Evolutionary conservation across 2,888 invertebrate genomes (phyloP).

Genomic region (Plutella xylostella): DNA sequence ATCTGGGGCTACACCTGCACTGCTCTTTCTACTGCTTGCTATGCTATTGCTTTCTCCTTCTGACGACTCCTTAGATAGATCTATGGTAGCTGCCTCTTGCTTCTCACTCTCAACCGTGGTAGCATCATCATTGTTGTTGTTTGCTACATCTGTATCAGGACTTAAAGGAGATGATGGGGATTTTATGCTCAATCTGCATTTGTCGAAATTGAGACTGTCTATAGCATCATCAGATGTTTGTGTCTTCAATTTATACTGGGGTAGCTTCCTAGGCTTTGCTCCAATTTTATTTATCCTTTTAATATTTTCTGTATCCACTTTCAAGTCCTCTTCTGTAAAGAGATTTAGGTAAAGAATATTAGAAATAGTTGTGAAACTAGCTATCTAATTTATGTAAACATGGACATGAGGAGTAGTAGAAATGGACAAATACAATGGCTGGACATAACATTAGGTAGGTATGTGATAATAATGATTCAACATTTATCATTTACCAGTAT

Average conservation of each 20-base stretch:
- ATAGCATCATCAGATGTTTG: conserved; percentile 41
- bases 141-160: conserved; percentile 15
- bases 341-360: no score
- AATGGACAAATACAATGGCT: no score
- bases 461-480: background rate
- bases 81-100: conserved; percentile 5
- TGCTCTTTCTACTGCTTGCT: conserved; percentile 23
- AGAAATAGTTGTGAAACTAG: no score
- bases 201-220: conserved; percentile 44
- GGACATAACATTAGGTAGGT: no score
- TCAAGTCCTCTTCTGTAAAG: no score
- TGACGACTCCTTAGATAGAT: conserved; percentile 6
- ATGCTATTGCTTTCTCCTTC: conserved; percentile 31
- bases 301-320: conserved; percentile 16
- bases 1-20: conserved; percentile 34
- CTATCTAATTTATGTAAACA: no score
- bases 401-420: no score
- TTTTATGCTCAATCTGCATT: conserved; percentile 51
- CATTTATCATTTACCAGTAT: background rate
- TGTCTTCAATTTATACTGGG: conserved; percentile 33
- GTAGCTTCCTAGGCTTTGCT: conserved; percentile 24
- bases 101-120: conserved; percentile 5
- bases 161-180: conserved; percentile 25
- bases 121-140: conserved; percentile 20
- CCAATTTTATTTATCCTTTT: conserved; percentile 36